These are phyloP conservation scores for Trididemnum miniatum DNA, from an alignment of 23 tunicate species.

Conservation along the genomic window DNA sequence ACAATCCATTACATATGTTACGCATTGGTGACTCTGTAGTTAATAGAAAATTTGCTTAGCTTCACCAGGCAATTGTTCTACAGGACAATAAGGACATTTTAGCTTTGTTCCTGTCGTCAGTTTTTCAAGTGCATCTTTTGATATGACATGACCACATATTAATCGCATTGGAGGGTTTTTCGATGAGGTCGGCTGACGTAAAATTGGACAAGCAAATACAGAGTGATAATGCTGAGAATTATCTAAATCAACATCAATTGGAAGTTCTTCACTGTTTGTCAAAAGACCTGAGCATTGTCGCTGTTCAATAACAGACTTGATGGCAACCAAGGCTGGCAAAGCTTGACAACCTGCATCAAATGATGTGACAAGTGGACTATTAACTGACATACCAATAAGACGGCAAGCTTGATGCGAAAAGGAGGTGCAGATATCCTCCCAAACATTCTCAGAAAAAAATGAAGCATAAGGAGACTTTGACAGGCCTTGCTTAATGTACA, in stretches of 20 bases:
- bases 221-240: slow-evolving; percentile 89
- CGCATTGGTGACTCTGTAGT: too few relatives aligned
- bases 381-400: slow-evolving; percentile 68
- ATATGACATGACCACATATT: slow-evolving; percentile 96
- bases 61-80: slow-evolving; percentile 72
- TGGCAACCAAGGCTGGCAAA: slow-evolving; percentile 85
- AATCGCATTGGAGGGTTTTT: slow-evolving; percentile 94
- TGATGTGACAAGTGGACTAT: slow-evolving; percentile 67
- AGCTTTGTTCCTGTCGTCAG: slow-evolving; percentile 70
- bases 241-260: slow-evolving; percentile 89
- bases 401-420: slow-evolving; percentile 76
- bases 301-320: slow-evolving; percentile 90
- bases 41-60: slow-evolving; percentile 61
- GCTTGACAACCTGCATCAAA: slow-evolving; percentile 95
- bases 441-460: slow-evolving; percentile 54
- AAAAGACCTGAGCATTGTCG: slow-evolving; percentile 77
- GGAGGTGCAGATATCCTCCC: slow-evolving; percentile 64
- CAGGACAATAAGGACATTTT: slow-evolving; percentile 98
- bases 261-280: slow-evolving; percentile 86
- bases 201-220: slow-evolving; percentile 96
- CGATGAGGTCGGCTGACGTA: slow-evolving; percentile 82
- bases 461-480: slow-evolving; percentile 70
- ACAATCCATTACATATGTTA: too few relatives aligned
- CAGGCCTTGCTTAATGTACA: slow-evolving; percentile 69
- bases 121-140: slow-evolving; percentile 84